Base-by-base conservation (phyloP, 2,113 vertebrate species). In the Eidolon helvum region DNA sequence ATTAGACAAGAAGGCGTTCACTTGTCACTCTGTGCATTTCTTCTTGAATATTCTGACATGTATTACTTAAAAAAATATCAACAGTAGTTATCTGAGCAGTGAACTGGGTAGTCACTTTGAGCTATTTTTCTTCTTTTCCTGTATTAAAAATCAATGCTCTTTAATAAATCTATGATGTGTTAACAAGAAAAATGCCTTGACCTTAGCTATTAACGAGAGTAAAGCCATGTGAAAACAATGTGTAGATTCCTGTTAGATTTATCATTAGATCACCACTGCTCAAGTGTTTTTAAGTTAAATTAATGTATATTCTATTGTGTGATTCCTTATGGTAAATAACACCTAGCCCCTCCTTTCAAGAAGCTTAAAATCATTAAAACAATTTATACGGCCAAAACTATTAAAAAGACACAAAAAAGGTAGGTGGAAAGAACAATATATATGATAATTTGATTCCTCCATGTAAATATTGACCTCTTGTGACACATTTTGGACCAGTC, bases 351-450 rank as follows among this genome's bases (percentile, higher is more conserved):
- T 77, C 38, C 83, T 95, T 93, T 90, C 12, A 72, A 82, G 50
- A 87, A 82, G 38, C 26, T 93, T 88, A 95, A 96, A 97, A 48
- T 75, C 61, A 93, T 74, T 78, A 88, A 68, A 63, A 65, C 79
- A 82, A 83, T 40, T 96, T 92, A 79, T 68, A 97, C 91, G 30
- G 45, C 71, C 63, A 90, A 89, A 11, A 40, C 59, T 72, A 80
- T 84, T 66, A 93, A 86, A 21, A 89, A 30, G 63, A 91, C 10
- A 92, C 21, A 80, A 61, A 88, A 86, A 78, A 55, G 48, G 33
- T 45, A 55, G 57, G 28, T 55, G 43, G 65, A 88, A 78, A 75
- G 48, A 94, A 69, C 30, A 53, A 50, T 65, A 50, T 66, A 45
- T 48, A 91, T 19, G 59, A 59, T 83, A 63, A 7, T 75, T n/a